Evolutionary conservation across 2,113 vertebrate genomes (phyloP).

Genomic region (Sorex fumeus): DNA sequence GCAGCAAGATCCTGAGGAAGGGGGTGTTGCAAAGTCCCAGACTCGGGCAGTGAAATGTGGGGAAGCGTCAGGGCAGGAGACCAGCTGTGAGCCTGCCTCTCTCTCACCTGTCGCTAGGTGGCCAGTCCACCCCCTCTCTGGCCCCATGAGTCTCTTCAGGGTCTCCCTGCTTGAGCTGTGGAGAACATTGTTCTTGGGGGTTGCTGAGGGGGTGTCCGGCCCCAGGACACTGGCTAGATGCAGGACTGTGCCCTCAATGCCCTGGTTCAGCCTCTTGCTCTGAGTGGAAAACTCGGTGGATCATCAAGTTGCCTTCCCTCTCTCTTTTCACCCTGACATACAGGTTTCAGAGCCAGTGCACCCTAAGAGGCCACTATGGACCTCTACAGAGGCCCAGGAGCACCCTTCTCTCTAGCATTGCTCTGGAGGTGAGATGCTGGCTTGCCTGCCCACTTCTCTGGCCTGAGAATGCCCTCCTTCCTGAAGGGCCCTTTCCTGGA

Average conservation of each 20-base stretch:
- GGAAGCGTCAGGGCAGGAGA: neutral
- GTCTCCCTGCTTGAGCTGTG: neutral
- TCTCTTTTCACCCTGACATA: slow-evolving; percentile 16
- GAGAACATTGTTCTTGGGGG: neutral
- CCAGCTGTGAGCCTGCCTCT: neutral
- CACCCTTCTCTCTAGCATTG: neutral
- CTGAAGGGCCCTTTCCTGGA: neutral
- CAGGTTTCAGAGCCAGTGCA: neutral
- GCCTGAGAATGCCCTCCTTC: neutral
- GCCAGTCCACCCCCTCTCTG: neutral
- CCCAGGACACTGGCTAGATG: neutral
- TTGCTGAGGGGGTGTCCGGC: neutral
- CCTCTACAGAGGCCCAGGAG: neutral
- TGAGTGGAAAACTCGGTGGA: neutral
- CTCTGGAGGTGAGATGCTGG: neutral
- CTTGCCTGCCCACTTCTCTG: neutral
- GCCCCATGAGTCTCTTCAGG: neutral
- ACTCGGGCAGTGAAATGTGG: accelerated
- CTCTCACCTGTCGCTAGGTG: neutral
- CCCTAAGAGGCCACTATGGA: neutral
- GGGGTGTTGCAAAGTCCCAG: neutral
- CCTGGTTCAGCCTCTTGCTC: slow-evolving; percentile 24
- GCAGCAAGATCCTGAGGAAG: slow-evolving; percentile 44
- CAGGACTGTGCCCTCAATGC: neutral
- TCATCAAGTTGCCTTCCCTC: neutral